Evolutionary conservation across 2,888 invertebrate genomes (phyloP).

Genomic region (Thymelicus acteon): DNA sequence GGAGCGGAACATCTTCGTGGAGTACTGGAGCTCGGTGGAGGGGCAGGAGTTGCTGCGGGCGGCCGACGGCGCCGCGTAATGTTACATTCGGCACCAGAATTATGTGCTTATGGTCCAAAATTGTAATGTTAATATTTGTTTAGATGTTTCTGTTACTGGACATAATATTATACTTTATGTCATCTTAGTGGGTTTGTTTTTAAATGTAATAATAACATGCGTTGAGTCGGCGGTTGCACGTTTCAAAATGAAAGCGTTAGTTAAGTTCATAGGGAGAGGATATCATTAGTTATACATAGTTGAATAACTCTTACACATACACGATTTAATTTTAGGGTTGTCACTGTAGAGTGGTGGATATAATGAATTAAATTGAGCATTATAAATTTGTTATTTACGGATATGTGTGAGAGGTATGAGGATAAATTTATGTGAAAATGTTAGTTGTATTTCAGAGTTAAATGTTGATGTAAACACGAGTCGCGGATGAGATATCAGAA

Average conservation of each 20-base stretch:
- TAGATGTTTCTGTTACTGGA: not conserved
- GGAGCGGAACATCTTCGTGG: constrained; percentile 88
- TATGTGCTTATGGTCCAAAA: constrained; percentile 14
- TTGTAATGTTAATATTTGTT: constrained; percentile 1
- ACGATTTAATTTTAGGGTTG: constrained; percentile 1
- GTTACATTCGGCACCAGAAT: not conserved
- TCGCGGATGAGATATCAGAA: too few relatives aligned
- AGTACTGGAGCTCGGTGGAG: constrained; percentile 90
- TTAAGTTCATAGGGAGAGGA: constrained; percentile 30
- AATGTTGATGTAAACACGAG: constrained; percentile 8
- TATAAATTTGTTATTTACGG: constrained; percentile 22
- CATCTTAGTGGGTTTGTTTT: not conserved
- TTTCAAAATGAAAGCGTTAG: constrained; percentile 13
- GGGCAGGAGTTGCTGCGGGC: constrained; percentile 84
- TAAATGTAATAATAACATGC: not conserved
- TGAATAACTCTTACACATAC: constrained; percentile 7
- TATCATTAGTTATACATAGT: constrained; percentile 28
- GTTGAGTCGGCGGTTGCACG: constrained; percentile 4
- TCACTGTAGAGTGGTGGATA: constrained; percentile 20
- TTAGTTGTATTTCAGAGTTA: constrained; percentile 2
- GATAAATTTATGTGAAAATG: not conserved
- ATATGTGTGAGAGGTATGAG: constrained; percentile 9
- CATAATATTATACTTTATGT: constrained; percentile 2
- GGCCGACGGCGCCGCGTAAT: constrained; percentile 44
- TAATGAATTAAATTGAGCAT: constrained; percentile 1